phyloP scores from a whole-genome alignment of 2,797 vertebrate species.

The Microctenopoma stevenorrisi region DNA sequence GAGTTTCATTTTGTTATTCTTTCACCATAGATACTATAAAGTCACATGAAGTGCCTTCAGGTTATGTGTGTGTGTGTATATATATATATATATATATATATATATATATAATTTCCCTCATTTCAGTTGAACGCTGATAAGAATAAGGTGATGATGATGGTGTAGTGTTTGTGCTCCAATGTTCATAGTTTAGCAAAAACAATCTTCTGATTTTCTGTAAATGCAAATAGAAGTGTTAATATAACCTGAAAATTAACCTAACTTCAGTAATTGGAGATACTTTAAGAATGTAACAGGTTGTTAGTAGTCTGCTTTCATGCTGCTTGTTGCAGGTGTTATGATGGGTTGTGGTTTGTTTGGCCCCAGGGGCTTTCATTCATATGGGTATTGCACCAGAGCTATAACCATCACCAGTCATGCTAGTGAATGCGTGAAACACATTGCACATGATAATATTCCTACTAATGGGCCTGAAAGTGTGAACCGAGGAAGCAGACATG shows the following conservation, averaged over 20 bases:
- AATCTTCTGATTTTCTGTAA: neutral
- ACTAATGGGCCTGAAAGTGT: slow-evolving; percentile 39
- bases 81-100: no score
- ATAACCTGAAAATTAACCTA: slow-evolving; percentile 32
- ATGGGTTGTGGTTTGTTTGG: slow-evolving; percentile 74
- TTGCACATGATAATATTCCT: slow-evolving; percentile 32
- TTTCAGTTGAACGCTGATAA: neutral
- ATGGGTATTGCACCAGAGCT: slow-evolving; percentile 74
- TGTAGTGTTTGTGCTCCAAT: neutral
- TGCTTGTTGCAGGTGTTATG: slow-evolving; percentile 75
- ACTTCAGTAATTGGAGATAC: slow-evolving; percentile 54
- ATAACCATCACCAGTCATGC: slow-evolving; percentile 47
- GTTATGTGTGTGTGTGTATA: neutral
- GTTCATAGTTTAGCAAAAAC: neutral
- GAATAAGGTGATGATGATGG: neutral
- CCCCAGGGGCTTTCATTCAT: slow-evolving; percentile 56
- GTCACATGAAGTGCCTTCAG: neutral
- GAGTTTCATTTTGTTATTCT: neutral
- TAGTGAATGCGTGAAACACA: slow-evolving; percentile 52
- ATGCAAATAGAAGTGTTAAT: neutral
- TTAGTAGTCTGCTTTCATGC: slow-evolving; percentile 32
- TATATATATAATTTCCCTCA: no score
- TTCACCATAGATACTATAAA: slow-evolving; percentile 1
- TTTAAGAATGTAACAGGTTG: slow-evolving; percentile 79
- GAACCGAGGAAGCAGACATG: slow-evolving; percentile 27